A percentile compares a stretch with the other conserved stretches of the same genome.
These are phyloP conservation scores for Notoglanidium macrostoma DNA, from an alignment of 2,797 vertebrate species.

Conservation along the genomic window DNA sequence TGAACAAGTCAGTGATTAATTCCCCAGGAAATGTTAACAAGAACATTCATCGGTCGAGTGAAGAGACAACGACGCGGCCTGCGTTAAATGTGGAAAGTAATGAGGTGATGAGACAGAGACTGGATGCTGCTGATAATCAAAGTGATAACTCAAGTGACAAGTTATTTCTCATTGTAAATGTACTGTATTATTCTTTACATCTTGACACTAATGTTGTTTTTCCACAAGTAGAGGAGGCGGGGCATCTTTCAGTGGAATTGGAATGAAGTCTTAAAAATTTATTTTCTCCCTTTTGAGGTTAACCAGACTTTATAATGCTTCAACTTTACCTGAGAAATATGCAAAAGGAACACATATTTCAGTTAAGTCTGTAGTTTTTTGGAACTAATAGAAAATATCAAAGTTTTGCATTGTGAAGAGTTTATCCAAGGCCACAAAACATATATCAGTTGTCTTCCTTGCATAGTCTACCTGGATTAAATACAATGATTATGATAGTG, in stretches of 20 bases:
- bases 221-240: not conserved
- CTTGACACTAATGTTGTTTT: not conserved
- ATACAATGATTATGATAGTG: not conserved
- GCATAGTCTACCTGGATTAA: not conserved
- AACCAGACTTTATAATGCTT: not conserved
- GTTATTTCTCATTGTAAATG: not conserved
- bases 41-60: not conserved
- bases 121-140: not conserved
- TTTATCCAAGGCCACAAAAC: not conserved
- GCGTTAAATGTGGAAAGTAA: not conserved
- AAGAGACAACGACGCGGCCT: not conserved
- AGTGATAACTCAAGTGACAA: not conserved
- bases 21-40: not conserved
- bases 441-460: not conserved
- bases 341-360: not conserved
- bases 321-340: not conserved
- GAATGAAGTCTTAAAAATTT: not conserved
- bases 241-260: not conserved
- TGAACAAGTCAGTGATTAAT: not conserved
- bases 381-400: not conserved
- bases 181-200: not conserved
- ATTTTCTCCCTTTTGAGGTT: not conserved
- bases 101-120: not conserved
- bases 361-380: not conserved
- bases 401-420: not conserved